These are phyloP conservation scores for Callaeas wilsoni DNA, from an alignment of 2,113 vertebrate genomes.

Conservation along the genomic window DNA sequence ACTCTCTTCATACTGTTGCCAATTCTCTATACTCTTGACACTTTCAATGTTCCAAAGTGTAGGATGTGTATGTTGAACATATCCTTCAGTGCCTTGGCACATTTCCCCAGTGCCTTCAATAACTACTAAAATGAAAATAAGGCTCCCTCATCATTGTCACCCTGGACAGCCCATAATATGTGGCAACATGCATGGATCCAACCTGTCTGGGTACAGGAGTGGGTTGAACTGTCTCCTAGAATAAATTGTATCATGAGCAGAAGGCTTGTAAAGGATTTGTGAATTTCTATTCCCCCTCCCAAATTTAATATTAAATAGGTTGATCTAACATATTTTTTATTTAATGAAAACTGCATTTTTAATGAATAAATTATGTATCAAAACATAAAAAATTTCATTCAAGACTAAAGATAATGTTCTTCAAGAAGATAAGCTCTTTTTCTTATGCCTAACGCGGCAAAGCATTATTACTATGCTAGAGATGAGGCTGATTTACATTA, in stretches of 20 bases:
- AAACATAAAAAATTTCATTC: not conserved
- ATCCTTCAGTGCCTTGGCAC: not conserved
- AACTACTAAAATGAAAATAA: not conserved
- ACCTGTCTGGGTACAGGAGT: not conserved
- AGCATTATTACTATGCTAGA: not conserved
- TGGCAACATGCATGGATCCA: not conserved
- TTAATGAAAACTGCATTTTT: not conserved
- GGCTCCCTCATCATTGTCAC: rapidly evolving
- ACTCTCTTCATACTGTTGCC: not conserved
- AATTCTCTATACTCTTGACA: not conserved
- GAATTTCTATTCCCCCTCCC: rapidly evolving
- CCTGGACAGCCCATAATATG: too few relatives aligned
- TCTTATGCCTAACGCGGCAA: not conserved
- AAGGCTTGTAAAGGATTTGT: not conserved
- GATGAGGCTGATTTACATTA: not conserved
- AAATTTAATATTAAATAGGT: not conserved
- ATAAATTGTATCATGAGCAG: not conserved
- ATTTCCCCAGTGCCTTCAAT: not conserved
- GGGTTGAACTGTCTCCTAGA: not conserved
- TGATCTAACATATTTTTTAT: not conserved
- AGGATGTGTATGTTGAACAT: not conserved
- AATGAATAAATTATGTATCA: not conserved
- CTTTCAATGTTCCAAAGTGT: not conserved
- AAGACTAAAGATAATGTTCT: not conserved
- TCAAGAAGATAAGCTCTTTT: not conserved